phyloP scores from a whole-genome alignment of 2,888 invertebrate species.

The Empis stercorea region DNA sequence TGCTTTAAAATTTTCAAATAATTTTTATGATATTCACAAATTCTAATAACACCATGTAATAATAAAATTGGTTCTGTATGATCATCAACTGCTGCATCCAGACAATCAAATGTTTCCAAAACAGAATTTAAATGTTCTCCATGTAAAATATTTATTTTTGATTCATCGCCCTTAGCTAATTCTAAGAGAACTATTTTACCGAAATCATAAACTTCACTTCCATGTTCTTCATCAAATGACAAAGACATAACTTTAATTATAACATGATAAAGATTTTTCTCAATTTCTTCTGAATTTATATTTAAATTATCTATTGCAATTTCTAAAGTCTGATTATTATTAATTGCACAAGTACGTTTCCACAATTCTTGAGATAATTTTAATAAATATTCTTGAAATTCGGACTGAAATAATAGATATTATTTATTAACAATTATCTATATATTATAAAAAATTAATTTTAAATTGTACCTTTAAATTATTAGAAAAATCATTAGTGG shows the following conservation, averaged over 20 bases:
- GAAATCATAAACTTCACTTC: conserved; percentile 11
- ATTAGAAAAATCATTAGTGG: conserved; percentile 24
- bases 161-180: conserved; percentile 15
- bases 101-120: conserved; percentile 24
- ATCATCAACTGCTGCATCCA: conserved; percentile 28
- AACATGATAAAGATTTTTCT: conserved; percentile 23
- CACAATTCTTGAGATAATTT: conserved; percentile 19
- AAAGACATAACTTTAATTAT: conserved; percentile 29
- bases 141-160: conserved; percentile 20
- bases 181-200: conserved; percentile 18
- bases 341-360: neutral
- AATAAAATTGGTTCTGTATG: conserved; percentile 28
- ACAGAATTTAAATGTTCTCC: conserved; percentile 21
- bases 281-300: conserved; percentile 10
- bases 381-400: conserved; percentile 25
- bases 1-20: conserved; percentile 22
- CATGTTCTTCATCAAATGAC: conserved; percentile 16
- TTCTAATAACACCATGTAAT: conserved; percentile 26
- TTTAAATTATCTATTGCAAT: conserved; percentile 9
- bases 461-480: conserved; percentile 16
- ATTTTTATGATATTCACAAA: conserved; percentile 22
- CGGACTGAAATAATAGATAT: conserved; percentile 14
- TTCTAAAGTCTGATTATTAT: conserved; percentile 2
- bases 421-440: neutral
- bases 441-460: neutral